phyloP scores from a whole-genome alignment of 2,888 invertebrate genomes.

The Aleiodes testaceus region DNA sequence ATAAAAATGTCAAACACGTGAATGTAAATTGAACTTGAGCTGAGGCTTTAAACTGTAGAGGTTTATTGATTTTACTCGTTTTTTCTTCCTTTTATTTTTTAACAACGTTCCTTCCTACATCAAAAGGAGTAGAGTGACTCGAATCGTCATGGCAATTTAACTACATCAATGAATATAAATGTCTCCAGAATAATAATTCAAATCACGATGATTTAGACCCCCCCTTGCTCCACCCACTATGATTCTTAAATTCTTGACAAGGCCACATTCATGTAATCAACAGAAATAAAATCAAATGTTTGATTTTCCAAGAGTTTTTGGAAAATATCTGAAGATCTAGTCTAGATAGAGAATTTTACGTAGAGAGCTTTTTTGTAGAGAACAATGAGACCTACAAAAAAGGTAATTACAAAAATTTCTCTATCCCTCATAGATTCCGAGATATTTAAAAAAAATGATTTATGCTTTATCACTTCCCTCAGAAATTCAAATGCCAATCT shows the following conservation, averaged over 20 bases:
- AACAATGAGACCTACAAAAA: too few relatives aligned
- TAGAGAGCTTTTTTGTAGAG: too few relatives aligned
- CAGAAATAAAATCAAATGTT: slow-evolving; percentile 55
- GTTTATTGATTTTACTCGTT: slow-evolving; percentile 18
- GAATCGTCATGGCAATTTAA: slow-evolving; percentile 44
- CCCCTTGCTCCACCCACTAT: slow-evolving; percentile 30
- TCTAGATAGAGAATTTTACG: too few relatives aligned
- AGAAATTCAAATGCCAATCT: too few relatives aligned
- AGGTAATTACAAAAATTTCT: too few relatives aligned
- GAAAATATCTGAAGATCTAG: too few relatives aligned
- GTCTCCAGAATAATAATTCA: slow-evolving; percentile 42
- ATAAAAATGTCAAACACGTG: not conserved
- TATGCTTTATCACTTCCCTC: too few relatives aligned
- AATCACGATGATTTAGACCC: slow-evolving; percentile 55
- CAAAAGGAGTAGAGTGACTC: slow-evolving; percentile 15
- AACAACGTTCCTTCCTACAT: not conserved
- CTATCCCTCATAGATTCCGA: too few relatives aligned
- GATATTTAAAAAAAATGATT: too few relatives aligned
- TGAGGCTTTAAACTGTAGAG: not conserved
- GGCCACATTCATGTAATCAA: slow-evolving; percentile 69
- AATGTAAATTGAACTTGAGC: not conserved
- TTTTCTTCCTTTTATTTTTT: slow-evolving; percentile 1
- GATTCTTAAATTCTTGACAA: slow-evolving; percentile 65
- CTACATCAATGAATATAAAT: slow-evolving; percentile 48
- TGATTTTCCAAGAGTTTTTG: too few relatives aligned